Conservation (phyloP, 2,797 vertebrate species). For the Diplodus puntazzo region DNA sequence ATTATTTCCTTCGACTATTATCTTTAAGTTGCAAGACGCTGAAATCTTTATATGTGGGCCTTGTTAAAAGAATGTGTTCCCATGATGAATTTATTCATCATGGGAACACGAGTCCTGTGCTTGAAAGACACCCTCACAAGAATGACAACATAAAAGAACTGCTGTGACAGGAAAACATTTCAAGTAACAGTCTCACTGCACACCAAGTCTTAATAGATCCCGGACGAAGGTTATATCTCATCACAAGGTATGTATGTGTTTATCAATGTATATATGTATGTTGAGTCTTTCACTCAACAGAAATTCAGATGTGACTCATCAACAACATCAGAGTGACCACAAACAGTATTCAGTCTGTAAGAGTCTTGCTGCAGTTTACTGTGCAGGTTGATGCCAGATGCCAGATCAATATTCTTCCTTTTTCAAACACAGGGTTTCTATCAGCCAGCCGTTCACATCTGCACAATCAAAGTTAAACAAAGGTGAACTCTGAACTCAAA, state of each 20-base stretch:
- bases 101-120: conserved; percentile 21
- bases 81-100: conserved; percentile 18
- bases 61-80: conserved; percentile 27
- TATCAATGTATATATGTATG: background rate
- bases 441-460: background rate
- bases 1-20: conserved; percentile 31
- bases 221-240: background rate
- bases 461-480: background rate
- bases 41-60: conserved; percentile 34
- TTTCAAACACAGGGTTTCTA: background rate
- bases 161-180: conserved; percentile 1
- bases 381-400: background rate
- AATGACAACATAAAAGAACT: conserved; percentile 10
- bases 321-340: background rate
- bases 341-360: background rate
- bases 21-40: conserved; percentile 44
- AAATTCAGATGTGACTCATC: background rate
- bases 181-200: background rate
- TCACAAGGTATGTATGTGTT: background rate
- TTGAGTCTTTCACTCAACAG: background rate
- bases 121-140: conserved; percentile 4
- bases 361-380: too few species aligned
- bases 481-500: background rate
- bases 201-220: background rate
- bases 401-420: too few species aligned